These are phyloP conservation scores for Emydura subglobosa DNA, from an alignment of 2,113 vertebrate genomes.

Conservation along the genomic window DNA sequence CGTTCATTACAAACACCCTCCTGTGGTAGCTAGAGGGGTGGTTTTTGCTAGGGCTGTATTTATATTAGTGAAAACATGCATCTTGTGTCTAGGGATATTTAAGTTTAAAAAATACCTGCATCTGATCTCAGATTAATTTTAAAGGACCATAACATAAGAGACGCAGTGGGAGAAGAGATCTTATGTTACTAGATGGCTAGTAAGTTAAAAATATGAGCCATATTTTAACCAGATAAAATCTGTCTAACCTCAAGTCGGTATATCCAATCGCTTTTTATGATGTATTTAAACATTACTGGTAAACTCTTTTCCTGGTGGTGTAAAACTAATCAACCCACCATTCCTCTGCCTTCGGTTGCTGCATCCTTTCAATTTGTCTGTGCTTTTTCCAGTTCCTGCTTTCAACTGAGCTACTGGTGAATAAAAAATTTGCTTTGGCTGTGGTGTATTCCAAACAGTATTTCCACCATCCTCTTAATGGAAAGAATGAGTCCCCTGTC, in stretches of 20 bases:
- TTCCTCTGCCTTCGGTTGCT: neutral
- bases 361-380: slow-evolving; percentile 9
- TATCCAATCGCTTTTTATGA: neutral
- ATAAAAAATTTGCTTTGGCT: neutral
- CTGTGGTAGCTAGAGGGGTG: neutral
- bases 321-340: neutral
- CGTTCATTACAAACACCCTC: neutral
- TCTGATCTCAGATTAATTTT: neutral
- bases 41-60: neutral
- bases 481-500: slow-evolving; percentile 8
- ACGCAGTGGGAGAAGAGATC: neutral
- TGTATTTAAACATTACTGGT: neutral
- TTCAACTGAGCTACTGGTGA: neutral
- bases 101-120: neutral
- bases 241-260: neutral
- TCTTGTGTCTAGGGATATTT: neutral
- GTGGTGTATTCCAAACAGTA: neutral
- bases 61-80: neutral
- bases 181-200: neutral
- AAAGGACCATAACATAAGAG: neutral
- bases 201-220: neutral
- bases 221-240: neutral
- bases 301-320: neutral
- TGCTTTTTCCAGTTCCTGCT: slow-evolving; percentile 27
- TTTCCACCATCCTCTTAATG: accelerated